Base-by-base conservation (phyloP, 2,797 vertebrate species). In the Onychomys arenicola region DNA sequence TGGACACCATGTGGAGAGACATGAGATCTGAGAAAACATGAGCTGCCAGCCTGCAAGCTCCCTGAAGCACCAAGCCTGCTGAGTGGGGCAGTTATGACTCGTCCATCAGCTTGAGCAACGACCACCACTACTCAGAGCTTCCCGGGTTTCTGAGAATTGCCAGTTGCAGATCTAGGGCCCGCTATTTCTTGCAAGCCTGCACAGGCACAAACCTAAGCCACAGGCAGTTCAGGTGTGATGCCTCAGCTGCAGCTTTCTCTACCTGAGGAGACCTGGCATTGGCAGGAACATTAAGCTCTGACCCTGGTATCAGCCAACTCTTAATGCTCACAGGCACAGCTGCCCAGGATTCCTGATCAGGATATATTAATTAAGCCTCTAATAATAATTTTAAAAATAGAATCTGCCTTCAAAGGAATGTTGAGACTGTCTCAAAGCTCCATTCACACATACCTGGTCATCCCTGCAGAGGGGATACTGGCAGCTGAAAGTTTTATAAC, bases 401-500 rank as follows among this genome's bases (percentile, higher is more conserved):
- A 82, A 0, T 63, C 40, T 94, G 87, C n/a, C 75, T 57, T 93
- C 52, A n/a, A 77, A 67, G 27, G 25, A 73, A 52, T 93, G 57
- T 7, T 82, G 78, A 87, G 37, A 13, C 32, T 57, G 77, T 75
- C 90, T 94, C 90, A 80, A 67, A 84, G 57, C 52, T 55, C 27
- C 69, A 78, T 77, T 81, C 63, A 67, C 59, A 43, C n/a, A 37
- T 5, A 59, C 40, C 49, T 59, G 43, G 14, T 40, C 21, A 25
- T 92, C 76, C n/a, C 55, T 71, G 65, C 6, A 49, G 55, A 93
- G 88, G 25, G 16, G 32, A 73, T 76, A 21, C 87, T 43, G 32
- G 37, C 73, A 93, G 78, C 55, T 69, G 49, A 81, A 29, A 69
- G 69, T 91, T 95, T 88, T 65, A 89, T 59, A 76, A 89, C n/a